Base-by-base conservation (phyloP, 2,113 vertebrate genomes). In the Actenoides hombroni region DNA sequence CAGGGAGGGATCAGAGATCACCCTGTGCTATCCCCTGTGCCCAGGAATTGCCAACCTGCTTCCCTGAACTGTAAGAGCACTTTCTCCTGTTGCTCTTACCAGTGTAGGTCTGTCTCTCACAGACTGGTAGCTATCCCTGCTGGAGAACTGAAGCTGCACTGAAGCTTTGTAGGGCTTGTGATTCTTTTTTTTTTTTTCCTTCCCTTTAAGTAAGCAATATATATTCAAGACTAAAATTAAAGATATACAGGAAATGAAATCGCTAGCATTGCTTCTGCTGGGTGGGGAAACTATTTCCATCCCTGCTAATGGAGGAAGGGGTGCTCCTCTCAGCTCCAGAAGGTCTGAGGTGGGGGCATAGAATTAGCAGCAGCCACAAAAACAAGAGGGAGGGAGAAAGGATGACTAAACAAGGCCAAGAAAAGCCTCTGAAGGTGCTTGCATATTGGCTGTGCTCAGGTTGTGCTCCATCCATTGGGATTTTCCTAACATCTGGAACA, bases 171-270 rank as follows among this genome's bases (percentile, higher is more conserved):
- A 61, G 44, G 21, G 31, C 24, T 0, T 7, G 42, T 21, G 46
- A 40, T 49, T 25, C 1, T 65, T 35, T 14, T 35, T 71, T 21
- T 37, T 37, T 71, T 24, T 33, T 56, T 42, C 40, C 48, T 49
- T 42, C 40, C 39, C 20, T 93, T 83, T 94, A 97, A 93, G 61
- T 73, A 83, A 94, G 95, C 69, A 96, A 96, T 97, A 94, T 97
- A 67, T 94, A 97, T 97, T 96, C 94, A 94, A 21, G 84, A 44
- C 76, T 94, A 53, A 95, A 94, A 94, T 93, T 87, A 94, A 94
- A 92, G 87, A 64, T 74, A 61, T 1, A 5, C 90, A 95, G 95
- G 96, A 96, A 97, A 94, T 96, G 37, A 96, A 90, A 95, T 31
- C 64, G 67, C 75, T 73, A 59, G 42, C 54, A 5, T 21, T 76